Conservation (phyloP, 1,140 invertebrate genomes). For the Magallana angulata region DNA sequence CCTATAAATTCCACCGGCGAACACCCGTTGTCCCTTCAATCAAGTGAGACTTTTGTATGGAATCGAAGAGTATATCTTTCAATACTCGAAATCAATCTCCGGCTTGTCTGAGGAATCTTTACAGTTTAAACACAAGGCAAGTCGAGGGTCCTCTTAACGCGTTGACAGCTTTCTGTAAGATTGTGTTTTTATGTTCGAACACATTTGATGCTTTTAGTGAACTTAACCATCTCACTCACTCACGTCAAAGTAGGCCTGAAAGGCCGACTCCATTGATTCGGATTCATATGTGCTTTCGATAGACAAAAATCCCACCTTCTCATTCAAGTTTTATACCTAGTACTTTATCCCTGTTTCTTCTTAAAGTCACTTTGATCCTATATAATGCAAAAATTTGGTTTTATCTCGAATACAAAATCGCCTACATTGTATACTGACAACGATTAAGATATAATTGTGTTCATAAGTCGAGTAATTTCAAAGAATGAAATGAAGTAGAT, state of each 20-base stretch:
- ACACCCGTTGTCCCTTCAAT: neutral
- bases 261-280: neutral
- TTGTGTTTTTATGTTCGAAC: neutral
- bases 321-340: too few species aligned
- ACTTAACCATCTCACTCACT: neutral
- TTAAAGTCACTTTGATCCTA: too few species aligned
- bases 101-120: neutral
- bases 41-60: neutral
- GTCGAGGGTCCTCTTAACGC: neutral
- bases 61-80: slow-evolving; percentile 6
- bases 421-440: too few species aligned
- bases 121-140: slow-evolving; percentile 2
- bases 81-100: neutral
- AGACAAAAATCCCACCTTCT: too few species aligned
- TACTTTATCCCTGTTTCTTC: too few species aligned
- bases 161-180: neutral
- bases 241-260: neutral
- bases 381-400: too few species aligned
- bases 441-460: too few species aligned
- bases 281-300: too few species aligned
- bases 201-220: slow-evolving; percentile 21
- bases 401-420: too few species aligned
- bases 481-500: too few species aligned
- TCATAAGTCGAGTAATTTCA: too few species aligned
- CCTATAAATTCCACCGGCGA: neutral